Conservation (phyloP, 1,140 invertebrate genomes). For the Oncopeltus fasciatus region DNA sequence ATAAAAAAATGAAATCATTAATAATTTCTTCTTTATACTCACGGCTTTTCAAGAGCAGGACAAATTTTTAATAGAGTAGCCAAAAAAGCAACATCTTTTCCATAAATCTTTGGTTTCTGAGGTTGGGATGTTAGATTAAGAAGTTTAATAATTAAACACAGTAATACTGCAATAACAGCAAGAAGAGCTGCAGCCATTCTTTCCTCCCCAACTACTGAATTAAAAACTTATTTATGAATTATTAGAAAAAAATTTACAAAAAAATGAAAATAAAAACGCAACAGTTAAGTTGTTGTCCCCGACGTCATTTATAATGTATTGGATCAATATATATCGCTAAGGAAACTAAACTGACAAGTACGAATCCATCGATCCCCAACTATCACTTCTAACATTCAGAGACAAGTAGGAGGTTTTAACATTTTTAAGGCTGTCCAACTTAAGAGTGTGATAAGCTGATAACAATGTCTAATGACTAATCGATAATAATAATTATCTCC, state of each 20-base stretch:
- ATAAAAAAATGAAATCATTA: background rate
- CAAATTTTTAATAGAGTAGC: slow-evolving; percentile 59
- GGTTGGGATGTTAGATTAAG: slow-evolving; percentile 67
- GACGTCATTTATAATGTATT: no score
- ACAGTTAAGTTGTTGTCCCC: no score
- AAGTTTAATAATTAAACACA: slow-evolving; percentile 65
- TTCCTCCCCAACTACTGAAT: background rate
- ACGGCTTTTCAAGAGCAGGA: slow-evolving; percentile 61
- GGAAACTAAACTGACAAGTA: no score
- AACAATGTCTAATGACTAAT: no score
- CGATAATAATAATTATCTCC: no score
- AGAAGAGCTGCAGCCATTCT: slow-evolving; percentile 39
- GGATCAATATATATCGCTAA: no score
- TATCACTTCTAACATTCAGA: no score
- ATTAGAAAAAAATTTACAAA: background rate
- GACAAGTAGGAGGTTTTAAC: no score
- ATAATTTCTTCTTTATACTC: slow-evolving; percentile 35
- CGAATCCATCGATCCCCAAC: no score
- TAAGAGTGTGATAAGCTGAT: no score
- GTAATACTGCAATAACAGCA: slow-evolving; percentile 56
- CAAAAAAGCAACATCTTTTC: slow-evolving; percentile 56
- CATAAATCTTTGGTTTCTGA: slow-evolving; percentile 54
- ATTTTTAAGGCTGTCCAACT: no score
- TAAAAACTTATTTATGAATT: background rate
- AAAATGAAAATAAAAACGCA: background rate